These are phyloP conservation scores for Ecliptopera silaceata DNA, from an alignment of 2,888 invertebrate species.

Conservation along the genomic window DNA sequence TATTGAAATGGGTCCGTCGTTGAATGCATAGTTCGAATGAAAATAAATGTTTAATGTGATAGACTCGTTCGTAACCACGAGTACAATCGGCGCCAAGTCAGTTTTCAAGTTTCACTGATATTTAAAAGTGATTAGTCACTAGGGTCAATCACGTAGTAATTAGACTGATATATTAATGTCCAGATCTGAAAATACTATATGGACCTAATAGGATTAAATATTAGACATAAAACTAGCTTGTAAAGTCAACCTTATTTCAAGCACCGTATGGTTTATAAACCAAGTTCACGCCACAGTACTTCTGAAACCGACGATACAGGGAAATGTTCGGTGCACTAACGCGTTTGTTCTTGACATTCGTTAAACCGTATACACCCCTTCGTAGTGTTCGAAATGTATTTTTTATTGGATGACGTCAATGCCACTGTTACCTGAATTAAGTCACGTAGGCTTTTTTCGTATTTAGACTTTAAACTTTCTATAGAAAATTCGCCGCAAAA, in stretches of 20 bases:
- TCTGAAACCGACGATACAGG: neutral
- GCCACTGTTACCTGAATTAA: neutral
- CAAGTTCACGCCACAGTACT: neutral
- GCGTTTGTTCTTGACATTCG: neutral
- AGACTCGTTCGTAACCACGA: neutral
- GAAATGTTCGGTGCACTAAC: neutral
- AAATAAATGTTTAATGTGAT: neutral
- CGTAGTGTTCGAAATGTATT: neutral
- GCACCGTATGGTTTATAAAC: neutral
- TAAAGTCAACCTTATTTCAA: neutral
- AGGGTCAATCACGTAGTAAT: no score
- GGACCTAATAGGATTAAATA: no score
- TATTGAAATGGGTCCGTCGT: neutral
- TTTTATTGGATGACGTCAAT: neutral
- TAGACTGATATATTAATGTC: no score
- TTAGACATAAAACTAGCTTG: neutral
- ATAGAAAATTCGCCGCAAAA: no score
- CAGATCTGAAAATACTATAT: no score
- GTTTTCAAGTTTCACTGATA: no score
- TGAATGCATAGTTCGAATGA: neutral
- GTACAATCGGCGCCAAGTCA: neutral
- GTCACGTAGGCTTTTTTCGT: no score
- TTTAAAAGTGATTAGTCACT: no score
- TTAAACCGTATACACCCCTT: neutral
- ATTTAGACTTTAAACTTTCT: no score